Conservation (phyloP, 2,888 invertebrate species). For the Tryphoninae sp. region DNA sequence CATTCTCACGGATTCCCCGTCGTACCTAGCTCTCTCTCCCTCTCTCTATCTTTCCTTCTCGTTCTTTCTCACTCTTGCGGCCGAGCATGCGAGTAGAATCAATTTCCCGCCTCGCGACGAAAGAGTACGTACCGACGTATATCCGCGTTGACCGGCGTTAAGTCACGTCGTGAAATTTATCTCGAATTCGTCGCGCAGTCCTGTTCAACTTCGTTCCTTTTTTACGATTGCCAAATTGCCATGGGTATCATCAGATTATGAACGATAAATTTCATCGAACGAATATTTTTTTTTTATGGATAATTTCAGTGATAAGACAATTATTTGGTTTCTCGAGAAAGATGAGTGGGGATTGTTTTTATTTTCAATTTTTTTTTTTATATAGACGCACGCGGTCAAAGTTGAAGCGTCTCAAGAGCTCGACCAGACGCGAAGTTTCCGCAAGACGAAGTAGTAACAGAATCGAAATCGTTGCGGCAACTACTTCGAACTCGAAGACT, state of each 20-base stretch:
- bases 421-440: not conserved
- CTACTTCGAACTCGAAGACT: not conserved
- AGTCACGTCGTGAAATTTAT: constrained; percentile 39
- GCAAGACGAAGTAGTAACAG: not conserved
- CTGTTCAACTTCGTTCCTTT: not conserved
- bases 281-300: too few species aligned
- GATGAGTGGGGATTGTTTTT: not conserved
- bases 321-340: too few species aligned
- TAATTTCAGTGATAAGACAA: too few species aligned
- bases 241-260: too few species aligned
- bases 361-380: not conserved
- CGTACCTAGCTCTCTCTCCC: not conserved
- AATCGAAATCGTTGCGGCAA: not conserved
- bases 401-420: not conserved
- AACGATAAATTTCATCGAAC: too few species aligned
- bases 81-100: not conserved
- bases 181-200: not conserved
- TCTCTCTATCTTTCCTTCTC: not conserved
- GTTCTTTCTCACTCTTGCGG: not conserved
- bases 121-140: not conserved
- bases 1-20: constrained; percentile 1
- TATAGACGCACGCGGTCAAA: not conserved
- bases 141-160: constrained; percentile 34
- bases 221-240: not conserved
- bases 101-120: not conserved